These are phyloP conservation scores for Caenorhabditis afra DNA, from an alignment of 2,888 invertebrate genomes.

Conservation along the genomic window DNA sequence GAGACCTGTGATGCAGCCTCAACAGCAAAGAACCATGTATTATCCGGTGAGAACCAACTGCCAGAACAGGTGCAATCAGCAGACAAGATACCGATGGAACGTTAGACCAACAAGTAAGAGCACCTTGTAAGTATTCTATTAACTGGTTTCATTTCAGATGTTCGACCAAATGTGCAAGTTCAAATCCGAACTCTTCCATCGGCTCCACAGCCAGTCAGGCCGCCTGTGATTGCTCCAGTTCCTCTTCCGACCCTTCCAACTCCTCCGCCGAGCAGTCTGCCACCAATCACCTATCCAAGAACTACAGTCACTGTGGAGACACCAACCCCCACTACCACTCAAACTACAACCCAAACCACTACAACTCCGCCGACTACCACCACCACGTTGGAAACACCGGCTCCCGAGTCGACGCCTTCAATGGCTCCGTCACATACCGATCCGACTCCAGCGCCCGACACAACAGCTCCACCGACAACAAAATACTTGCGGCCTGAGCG, in stretches of 20 bases:
- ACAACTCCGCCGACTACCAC: constrained; percentile 50
- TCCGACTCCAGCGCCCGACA: constrained; percentile 52
- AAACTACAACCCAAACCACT: constrained; percentile 22
- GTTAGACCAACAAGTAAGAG: constrained; percentile 71
- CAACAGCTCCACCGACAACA: constrained; percentile 56
- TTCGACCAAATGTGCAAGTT: constrained; percentile 59
- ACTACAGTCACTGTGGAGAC: constrained; percentile 29
- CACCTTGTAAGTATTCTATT: not conserved
- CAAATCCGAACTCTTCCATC: constrained; percentile 62
- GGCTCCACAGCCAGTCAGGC: constrained; percentile 37
- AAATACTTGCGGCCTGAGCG: constrained; percentile 65
- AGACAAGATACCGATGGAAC: constrained; percentile 75
- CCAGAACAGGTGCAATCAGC: constrained; percentile 70
- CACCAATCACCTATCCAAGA: constrained; percentile 62
- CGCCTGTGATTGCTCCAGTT: constrained; percentile 30
- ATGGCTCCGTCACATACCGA: constrained; percentile 57
- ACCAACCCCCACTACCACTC: constrained; percentile 23
- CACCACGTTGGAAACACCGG: constrained; percentile 59
- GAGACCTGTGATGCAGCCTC: constrained; percentile 51
- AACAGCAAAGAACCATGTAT: constrained; percentile 66
- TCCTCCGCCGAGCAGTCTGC: constrained; percentile 50
- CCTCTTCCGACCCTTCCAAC: constrained; percentile 53
- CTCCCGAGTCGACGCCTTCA: constrained; percentile 55
- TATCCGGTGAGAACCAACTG: constrained; percentile 79
- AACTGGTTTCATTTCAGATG: constrained; percentile 13